phyloP scores from a whole-genome alignment of 2,113 vertebrate species.

The Tamias sibiricus region DNA sequence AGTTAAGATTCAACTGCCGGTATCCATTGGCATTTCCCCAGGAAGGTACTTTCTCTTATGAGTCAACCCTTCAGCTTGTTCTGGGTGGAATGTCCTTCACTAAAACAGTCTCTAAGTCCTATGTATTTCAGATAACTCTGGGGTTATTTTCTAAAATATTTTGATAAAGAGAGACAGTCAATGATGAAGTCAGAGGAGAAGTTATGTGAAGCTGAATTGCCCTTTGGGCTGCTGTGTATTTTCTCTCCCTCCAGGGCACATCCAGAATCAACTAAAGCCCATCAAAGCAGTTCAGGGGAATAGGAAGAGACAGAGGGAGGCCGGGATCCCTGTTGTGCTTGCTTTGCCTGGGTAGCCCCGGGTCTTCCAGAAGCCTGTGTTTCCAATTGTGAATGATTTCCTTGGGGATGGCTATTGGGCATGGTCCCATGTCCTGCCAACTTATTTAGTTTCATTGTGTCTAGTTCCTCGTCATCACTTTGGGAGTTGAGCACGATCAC shows the following conservation, averaged over 20 bases:
- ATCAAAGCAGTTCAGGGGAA: not conserved
- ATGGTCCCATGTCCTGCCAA: conserved; percentile 15
- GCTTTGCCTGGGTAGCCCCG: not conserved
- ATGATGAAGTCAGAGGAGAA: conserved; percentile 7
- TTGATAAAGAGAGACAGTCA: conserved; percentile 17
- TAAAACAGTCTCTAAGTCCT: not conserved
- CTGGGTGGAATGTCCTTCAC: conserved; percentile 20
- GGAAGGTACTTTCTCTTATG: conserved; percentile 19
- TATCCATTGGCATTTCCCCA: not conserved
- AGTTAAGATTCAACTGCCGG: not conserved
- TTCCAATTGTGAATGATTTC: not conserved
- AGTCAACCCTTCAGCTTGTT: conserved; percentile 46
- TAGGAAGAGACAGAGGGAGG: not conserved
- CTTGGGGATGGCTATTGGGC: not conserved
- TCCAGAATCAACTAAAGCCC: not conserved
- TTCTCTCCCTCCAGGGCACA: not conserved
- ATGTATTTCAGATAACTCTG: conserved; percentile 63
- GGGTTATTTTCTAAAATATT: conserved; percentile 62
- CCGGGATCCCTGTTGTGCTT: not conserved
- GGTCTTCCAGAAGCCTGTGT: conserved; percentile 21
- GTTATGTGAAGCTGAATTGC: conserved; percentile 24
- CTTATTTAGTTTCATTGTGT: conserved; percentile 47
- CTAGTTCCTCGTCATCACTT: conserved; percentile 61
- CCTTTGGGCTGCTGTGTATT: not conserved
- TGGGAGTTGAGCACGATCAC: not conserved